These are phyloP conservation scores for Monomorium pharaonis DNA, from an alignment of 1,140 invertebrate species.

Conservation along the genomic window DNA sequence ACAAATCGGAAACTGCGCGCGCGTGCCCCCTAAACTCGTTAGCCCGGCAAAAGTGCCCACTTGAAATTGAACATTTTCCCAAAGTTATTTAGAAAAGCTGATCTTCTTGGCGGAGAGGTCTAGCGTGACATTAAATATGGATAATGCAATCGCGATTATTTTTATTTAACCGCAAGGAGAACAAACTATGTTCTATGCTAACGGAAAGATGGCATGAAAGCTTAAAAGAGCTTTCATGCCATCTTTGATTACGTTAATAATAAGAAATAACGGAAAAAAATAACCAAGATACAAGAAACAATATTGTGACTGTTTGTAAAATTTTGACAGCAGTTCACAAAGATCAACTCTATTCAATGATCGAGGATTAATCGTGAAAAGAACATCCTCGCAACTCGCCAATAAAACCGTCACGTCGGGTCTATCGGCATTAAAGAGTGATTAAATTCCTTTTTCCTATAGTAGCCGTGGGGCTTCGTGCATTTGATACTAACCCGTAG, in stretches of 20 bases:
- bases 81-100: background rate
- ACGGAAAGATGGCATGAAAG: no score
- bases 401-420: background rate
- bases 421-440: background rate
- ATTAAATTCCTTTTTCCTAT: slow-evolving; percentile 2
- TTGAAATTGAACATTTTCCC: background rate
- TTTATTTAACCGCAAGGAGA: background rate
- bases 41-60: background rate
- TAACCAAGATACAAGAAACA: background rate
- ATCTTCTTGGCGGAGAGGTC: background rate
- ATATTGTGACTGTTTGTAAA: background rate
- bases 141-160: background rate
- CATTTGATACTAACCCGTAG: slow-evolving; percentile 11
- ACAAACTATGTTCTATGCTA: background rate
- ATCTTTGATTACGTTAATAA: background rate
- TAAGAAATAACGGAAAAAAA: background rate
- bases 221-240: background rate
- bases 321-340: background rate
- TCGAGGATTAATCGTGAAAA: background rate
- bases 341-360: background rate
- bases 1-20: background rate
- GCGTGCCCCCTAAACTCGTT: background rate
- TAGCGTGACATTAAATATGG: background rate
- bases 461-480: background rate
- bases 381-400: background rate